Evolutionary conservation across 2,797 vertebrate genomes (phyloP), one percentile per base, ranked within the genome.

Genomic region (Sciurus vulgaris): DNA sequence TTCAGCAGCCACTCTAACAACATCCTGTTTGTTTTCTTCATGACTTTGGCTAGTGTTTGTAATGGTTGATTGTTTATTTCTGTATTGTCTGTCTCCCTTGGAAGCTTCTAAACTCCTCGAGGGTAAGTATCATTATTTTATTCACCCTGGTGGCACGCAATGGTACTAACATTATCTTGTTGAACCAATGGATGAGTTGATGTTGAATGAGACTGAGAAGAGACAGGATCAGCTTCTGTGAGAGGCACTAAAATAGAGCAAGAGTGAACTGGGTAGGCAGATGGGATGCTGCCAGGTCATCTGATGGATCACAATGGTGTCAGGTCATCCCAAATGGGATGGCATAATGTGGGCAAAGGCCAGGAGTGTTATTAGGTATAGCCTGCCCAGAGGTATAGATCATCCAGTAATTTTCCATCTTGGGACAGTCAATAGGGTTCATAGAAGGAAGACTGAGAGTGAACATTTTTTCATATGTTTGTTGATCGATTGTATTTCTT

Each of bases 281-380:
- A 72, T 92, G 96, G 85, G 88, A 49, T 26, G 67, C 72, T 91
- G 94, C 96, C 95, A 97, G 82, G 85, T 96, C 92, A 94, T 91
- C 65, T 84, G 89, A 92, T 26, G 14, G 70, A 91, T 96, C 85
- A 74, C 94, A 90, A 10, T 94, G 86, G 59, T 96, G 67, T 88
- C 96, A 92, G 87, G 93, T 93, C 95, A 97, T 87, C 93, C 74
- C 70, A 54, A 56, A 92, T 28, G 26, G 56, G 92, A 65, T 94
- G 96, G 90, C 94, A 93, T 81, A 91, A 96, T 93, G 93, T 97
- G 97, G 93, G 94, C 89, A 97, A 95, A 97, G 79, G 94, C 96
- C 96, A 97, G 78, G 24, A 41, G 51, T 73, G 63, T 59, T 59
- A 72, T n/a, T 89, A 98, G 81, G 93, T 96, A 94, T 79, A 86